These are phyloP conservation scores for Tenebrio molitor DNA, from an alignment of 1,140 invertebrate species.

Conservation along the genomic window DNA sequence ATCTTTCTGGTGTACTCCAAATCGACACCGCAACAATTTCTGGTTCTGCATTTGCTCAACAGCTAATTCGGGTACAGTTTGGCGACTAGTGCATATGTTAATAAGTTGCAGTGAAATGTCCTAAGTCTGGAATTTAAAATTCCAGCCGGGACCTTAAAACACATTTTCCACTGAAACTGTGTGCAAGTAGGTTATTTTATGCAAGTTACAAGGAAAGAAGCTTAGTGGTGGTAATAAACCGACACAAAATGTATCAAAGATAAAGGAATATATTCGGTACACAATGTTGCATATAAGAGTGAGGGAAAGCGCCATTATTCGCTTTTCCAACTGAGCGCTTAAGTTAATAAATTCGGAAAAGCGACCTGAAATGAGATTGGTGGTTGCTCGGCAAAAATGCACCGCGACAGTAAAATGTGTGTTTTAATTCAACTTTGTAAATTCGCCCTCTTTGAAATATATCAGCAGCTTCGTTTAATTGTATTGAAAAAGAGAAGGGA, in stretches of 20 bases:
- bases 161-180: too few relatives aligned
- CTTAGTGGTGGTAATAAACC: constrained; percentile 25
- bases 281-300: constrained; percentile 32
- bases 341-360: constrained; percentile 4
- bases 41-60: too few relatives aligned
- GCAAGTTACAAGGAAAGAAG: constrained; percentile 32
- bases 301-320: constrained; percentile 6
- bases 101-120: too few relatives aligned
- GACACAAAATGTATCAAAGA: constrained; percentile 33
- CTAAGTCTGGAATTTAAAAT: too few relatives aligned
- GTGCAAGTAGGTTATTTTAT: neutral
- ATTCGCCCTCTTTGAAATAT: neutral
- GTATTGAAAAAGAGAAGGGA: too few relatives aligned
- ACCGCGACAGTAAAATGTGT: neutral
- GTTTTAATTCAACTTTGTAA: neutral
- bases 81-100: too few relatives aligned
- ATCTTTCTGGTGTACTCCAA: too few relatives aligned
- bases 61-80: too few relatives aligned
- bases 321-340: constrained; percentile 9
- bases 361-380: constrained; percentile 6
- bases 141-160: too few relatives aligned
- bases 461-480: too few relatives aligned
- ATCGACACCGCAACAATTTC: too few relatives aligned
- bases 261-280: constrained; percentile 24
- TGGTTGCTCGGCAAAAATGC: neutral